These are phyloP conservation scores for Chironomus striatipennis DNA, from an alignment of 1,140 invertebrate genomes.

Conservation along the genomic window DNA sequence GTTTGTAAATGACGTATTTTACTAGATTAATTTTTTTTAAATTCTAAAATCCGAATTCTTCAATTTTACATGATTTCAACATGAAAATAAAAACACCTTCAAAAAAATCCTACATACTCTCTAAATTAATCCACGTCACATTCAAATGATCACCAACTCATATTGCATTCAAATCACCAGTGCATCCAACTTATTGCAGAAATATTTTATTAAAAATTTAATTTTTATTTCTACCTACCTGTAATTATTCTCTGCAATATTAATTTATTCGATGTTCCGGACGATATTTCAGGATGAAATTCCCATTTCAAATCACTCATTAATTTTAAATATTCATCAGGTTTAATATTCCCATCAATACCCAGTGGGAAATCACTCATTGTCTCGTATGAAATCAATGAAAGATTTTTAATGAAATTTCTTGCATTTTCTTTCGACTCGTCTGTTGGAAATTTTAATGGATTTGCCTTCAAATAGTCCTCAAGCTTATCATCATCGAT, in stretches of 20 bases:
- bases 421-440: slow-evolving; percentile 42
- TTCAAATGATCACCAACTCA: too few relatives aligned
- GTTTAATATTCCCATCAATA: slow-evolving; percentile 41
- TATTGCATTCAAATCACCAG: too few relatives aligned
- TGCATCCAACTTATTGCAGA: slow-evolving; percentile 41
- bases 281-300: slow-evolving; percentile 48
- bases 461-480: slow-evolving; percentile 37
- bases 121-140: too few relatives aligned
- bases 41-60: too few relatives aligned
- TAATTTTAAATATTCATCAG: slow-evolving; percentile 46
- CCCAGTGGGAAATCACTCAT: slow-evolving; percentile 44
- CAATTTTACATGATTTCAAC: too few relatives aligned
- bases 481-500: slow-evolving; percentile 44
- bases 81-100: too few relatives aligned
- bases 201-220: slow-evolving; percentile 35
- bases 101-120: too few relatives aligned
- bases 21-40: too few relatives aligned
- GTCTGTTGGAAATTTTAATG: slow-evolving; percentile 32
- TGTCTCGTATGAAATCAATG: slow-evolving; percentile 48
- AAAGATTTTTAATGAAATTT: slow-evolving; percentile 45
- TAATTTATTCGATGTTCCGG: slow-evolving; percentile 44
- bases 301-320: slow-evolving; percentile 45
- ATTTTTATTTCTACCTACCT: slow-evolving; percentile 36
- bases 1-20: too few relatives aligned
- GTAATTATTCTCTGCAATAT: slow-evolving; percentile 48